Percentiles rank a stretch among this genome's conserved stretches.
Conservation (phyloP, 2,888 invertebrate genomes). For the Baronia brevicornis region DNA sequence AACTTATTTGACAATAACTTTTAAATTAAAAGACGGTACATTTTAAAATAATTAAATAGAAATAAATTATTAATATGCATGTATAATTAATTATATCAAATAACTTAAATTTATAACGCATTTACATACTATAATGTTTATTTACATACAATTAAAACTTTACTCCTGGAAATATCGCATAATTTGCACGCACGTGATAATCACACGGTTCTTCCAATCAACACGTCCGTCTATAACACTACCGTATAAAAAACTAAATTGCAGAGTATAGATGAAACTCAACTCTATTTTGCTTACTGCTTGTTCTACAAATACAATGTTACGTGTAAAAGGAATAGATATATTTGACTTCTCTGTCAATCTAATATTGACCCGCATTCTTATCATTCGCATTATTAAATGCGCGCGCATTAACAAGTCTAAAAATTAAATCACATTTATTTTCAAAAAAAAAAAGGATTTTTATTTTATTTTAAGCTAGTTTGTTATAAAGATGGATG, state of each 20-base stretch:
- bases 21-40: too few relatives aligned
- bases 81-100: neutral
- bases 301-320: slow-evolving; percentile 13
- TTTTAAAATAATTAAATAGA: too few relatives aligned
- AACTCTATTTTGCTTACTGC: slow-evolving; percentile 20
- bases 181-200: slow-evolving; percentile 44
- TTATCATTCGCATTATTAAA: slow-evolving; percentile 34
- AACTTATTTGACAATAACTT: too few relatives aligned
- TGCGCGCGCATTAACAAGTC: slow-evolving; percentile 38
- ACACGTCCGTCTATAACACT: slow-evolving; percentile 37
- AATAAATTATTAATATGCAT: neutral
- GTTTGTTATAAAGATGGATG: too few relatives aligned
- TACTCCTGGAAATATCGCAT: slow-evolving; percentile 13
- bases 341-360: slow-evolving; percentile 37
- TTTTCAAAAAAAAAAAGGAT: too few relatives aligned
- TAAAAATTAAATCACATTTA: neutral
- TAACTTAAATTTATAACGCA: neutral
- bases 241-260: slow-evolving; percentile 46
- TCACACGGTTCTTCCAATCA: slow-evolving; percentile 25
- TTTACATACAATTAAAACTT: slow-evolving; percentile 1
- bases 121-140: neutral
- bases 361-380: slow-evolving; percentile 50
- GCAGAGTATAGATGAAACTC: slow-evolving; percentile 1
- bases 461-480: too few relatives aligned
- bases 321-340: slow-evolving; percentile 29